Percentiles rank a stretch among this genome's conserved stretches.
These are phyloP conservation scores for Chionoecetes opilio DNA, from an alignment of 1,140 invertebrate species.

Conservation along the genomic window DNA sequence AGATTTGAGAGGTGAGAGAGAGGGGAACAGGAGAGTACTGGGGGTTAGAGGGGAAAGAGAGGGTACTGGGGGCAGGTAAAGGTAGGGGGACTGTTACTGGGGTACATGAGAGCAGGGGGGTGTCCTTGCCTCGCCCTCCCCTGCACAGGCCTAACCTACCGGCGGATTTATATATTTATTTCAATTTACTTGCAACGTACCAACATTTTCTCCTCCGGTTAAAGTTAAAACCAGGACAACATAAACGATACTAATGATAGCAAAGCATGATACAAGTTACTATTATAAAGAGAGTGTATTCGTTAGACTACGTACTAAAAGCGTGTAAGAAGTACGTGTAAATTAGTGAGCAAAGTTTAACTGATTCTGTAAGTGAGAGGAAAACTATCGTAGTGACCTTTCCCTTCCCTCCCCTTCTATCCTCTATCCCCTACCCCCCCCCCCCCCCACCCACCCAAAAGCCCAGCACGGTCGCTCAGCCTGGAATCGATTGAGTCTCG, in stretches of 20 bases:
- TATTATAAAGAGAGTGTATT: too few relatives aligned
- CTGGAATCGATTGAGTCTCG: background rate
- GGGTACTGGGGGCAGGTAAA: background rate
- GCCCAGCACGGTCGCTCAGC: background rate
- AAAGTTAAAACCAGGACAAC: too few relatives aligned
- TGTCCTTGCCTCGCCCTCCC: background rate
- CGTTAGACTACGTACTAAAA: too few relatives aligned
- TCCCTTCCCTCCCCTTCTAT: background rate
- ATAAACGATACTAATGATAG: too few relatives aligned
- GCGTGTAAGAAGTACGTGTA: too few relatives aligned
- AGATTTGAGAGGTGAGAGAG: background rate
- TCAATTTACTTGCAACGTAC: background rate
- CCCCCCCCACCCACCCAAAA: background rate
- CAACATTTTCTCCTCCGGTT: background rate
- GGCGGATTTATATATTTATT: background rate
- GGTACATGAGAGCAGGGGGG: background rate
- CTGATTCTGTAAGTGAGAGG: too few relatives aligned
- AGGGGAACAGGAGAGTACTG: background rate
- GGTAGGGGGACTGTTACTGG: background rate
- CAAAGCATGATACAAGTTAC: too few relatives aligned
- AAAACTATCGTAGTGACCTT: too few relatives aligned
- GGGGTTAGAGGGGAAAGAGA: background rate
- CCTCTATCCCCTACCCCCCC: background rate
- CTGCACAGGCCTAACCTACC: background rate
- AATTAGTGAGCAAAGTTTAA: too few relatives aligned